These are phyloP conservation scores for Colistium nudipinnis DNA, from an alignment of 2,113 vertebrate species.

Conservation along the genomic window DNA sequence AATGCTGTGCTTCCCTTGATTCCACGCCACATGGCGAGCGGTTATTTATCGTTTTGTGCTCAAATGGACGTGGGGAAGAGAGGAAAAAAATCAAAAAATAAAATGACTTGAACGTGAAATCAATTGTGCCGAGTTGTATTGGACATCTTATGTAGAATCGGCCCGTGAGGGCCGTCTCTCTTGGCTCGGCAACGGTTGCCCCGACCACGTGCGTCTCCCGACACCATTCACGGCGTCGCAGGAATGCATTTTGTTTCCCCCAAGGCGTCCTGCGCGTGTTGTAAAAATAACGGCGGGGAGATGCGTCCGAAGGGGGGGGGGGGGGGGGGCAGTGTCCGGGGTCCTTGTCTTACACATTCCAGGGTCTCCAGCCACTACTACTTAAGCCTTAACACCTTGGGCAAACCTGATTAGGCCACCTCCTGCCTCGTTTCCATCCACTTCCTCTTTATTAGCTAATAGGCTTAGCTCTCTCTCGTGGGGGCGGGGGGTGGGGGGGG, in stretches of 20 bases:
- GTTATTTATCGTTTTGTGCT: too few species aligned
- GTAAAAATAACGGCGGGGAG: too few species aligned
- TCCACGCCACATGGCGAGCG: too few species aligned
- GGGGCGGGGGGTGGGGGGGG: too few species aligned
- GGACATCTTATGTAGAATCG: slow-evolving; percentile 50
- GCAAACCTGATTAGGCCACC: slow-evolving; percentile 70
- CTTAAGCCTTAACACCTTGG: slow-evolving; percentile 67
- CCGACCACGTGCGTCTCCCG: slow-evolving; percentile 27
- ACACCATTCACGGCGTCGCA: slow-evolving; percentile 13
- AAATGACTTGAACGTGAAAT: slow-evolving; percentile 23
- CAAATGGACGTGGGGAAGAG: too few species aligned
- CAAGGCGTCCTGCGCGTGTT: slow-evolving; percentile 1
- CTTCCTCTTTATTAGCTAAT: slow-evolving; percentile 73
- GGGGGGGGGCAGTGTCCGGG: slow-evolving; percentile 26
- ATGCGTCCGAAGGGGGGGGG: too few species aligned
- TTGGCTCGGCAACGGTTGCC: neutral
- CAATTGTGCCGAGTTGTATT: slow-evolving; percentile 42
- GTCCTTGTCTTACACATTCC: slow-evolving; percentile 42
- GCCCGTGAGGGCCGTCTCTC: slow-evolving; percentile 28
- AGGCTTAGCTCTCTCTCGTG: slow-evolving; percentile 72
- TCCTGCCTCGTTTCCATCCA: slow-evolving; percentile 70
- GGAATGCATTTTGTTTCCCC: slow-evolving; percentile 16
- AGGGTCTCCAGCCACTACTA: slow-evolving; percentile 35
- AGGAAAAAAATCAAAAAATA: neutral
- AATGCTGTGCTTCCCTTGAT: too few species aligned